Base-by-base conservation (phyloP, 2,113 vertebrate genomes). In the Sander vitreus region DNA sequence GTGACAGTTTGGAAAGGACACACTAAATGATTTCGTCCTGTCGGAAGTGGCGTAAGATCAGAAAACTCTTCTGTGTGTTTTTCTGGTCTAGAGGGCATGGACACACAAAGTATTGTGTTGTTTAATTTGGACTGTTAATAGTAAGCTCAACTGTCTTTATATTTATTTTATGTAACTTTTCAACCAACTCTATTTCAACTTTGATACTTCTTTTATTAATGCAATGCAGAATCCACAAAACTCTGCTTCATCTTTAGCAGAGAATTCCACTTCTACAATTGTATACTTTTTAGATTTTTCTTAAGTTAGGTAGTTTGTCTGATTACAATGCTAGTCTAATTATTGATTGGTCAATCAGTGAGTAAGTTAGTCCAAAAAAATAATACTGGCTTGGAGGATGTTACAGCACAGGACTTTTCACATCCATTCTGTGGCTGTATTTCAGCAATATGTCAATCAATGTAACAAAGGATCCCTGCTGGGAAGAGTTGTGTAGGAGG, bases 371-470 rank as follows among this genome's bases (percentile, higher is more conserved):
- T 39, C 36, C 27, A 4, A 51, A 67, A 67, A 67, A 27, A 16
- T 6, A 67, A 59, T 21, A 15, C 15, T 33, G 13, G 13, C 27
- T 36, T 54, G 2, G 12, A 21, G 12, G 23, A 74, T 36, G 48
- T 64, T 27, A 53, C 33, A 6, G 10, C 33, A 39, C 62, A 45
- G 36, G 27, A 36, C 27, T 8, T 21, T 63, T 18, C 54, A 50
- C 12, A 50, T 27, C 45, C 19, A 45, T 30, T 58, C 14, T 19
- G 10, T 30, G 16, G 23, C 45, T 66, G 43, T 67, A 71, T 69
- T 88, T 83, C 43, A 48, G 63, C 48, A 39, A 23, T 14, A 45
- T 81, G 69, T 74, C 88, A 86, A 67, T 88, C 77, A 86, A 0
- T 70, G 19, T 19, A 75, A 80, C 73, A 83, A 80, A 71, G 25